A percentile compares a stretch with the other conserved stretches of the same genome.
Conservation (phyloP, 1,140 invertebrate species). For the Stegodyphus dumicola region DNA sequence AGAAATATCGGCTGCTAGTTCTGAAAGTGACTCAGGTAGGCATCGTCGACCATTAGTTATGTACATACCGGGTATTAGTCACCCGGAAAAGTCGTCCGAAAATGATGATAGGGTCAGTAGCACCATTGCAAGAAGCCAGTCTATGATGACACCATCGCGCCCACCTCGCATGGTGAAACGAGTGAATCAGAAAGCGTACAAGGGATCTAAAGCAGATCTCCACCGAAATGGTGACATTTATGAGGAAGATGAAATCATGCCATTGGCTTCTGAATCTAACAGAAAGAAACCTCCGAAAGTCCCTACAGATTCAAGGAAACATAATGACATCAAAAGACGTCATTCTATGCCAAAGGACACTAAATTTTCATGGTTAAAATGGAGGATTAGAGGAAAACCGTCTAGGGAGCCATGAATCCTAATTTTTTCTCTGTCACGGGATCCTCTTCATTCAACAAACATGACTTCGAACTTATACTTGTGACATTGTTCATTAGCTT, state of each 20-base stretch:
- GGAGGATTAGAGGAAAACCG: slow-evolving; percentile 61
- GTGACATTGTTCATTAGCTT: too few relatives aligned
- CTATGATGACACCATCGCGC: slow-evolving; percentile 52
- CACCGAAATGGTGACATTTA: slow-evolving; percentile 25
- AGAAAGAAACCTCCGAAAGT: slow-evolving; percentile 47
- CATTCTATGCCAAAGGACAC: slow-evolving; percentile 62
- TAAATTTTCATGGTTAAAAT: slow-evolving; percentile 62
- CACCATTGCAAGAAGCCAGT: slow-evolving; percentile 53
- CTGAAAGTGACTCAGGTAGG: slow-evolving; percentile 56
- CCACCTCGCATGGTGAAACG: slow-evolving; percentile 39
- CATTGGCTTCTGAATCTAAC: slow-evolving; percentile 43
- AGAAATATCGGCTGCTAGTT: slow-evolving; percentile 49
- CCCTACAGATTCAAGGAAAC: slow-evolving; percentile 39
- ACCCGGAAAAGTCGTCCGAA: slow-evolving; percentile 38
- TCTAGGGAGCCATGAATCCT: slow-evolving; percentile 54
- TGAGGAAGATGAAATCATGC: slow-evolving; percentile 54
- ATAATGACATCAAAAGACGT: slow-evolving; percentile 55
- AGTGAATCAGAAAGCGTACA: slow-evolving; percentile 8
- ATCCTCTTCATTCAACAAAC: too few relatives aligned
- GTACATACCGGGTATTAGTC: slow-evolving; percentile 61
- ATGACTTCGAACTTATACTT: too few relatives aligned
- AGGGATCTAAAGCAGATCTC: slow-evolving; percentile 26
- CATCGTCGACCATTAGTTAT: slow-evolving; percentile 48
- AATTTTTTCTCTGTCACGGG: not conserved
- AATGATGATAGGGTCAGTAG: slow-evolving; percentile 48